Base-by-base conservation (phyloP, 2,113 vertebrate species). In the Passer domesticus region DNA sequence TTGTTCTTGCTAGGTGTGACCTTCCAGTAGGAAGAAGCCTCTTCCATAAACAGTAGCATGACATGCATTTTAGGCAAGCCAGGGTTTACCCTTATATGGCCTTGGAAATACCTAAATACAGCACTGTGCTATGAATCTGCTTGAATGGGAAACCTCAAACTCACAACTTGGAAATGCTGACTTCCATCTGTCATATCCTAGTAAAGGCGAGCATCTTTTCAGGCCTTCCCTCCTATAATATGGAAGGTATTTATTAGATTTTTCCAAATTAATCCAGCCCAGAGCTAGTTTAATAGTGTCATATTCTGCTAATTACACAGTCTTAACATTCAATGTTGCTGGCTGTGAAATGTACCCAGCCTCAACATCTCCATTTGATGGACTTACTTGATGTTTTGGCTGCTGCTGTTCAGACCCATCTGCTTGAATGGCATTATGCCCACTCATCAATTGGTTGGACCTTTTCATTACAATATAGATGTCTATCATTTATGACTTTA, bases 381-480 rank as follows among this genome's bases (percentile, higher is more conserved):
- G 92, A 86, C 87, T 93, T 90, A 83, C 87, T 92, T 94, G 93
- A 78, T 88, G 80, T 83, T 95, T 94, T 94, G 91, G 94, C 91
- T 95, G 92, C 79, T 68, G 73, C 83, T 89, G 28, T 69, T 95
- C 84, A 87, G 92, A 83, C 74, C 93, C 96, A 96, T 96, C 95
- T 96, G 95, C 90, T 79, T 90, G 89, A 83, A 95, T 95, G 92
- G 91, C 95, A 92, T 58, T 72, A 70, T 93, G 91, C 96, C 96
- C 89, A 88, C 68, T 95, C 92, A 93, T 81, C 91, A 94, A 81
- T 88, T 79, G 91, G 49, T 81, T 93, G 89, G 93, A 90, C 92
- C 86, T 97, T 95, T 97, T 95, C 95, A 95, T 96, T 96, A 92
- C 69, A 62, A 73, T 75, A 84, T 94, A 82, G 69, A 94, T 82